Evolutionary conservation across 2,113 vertebrate genomes (phyloP).

Genomic region (Tylochromis polylepis): DNA sequence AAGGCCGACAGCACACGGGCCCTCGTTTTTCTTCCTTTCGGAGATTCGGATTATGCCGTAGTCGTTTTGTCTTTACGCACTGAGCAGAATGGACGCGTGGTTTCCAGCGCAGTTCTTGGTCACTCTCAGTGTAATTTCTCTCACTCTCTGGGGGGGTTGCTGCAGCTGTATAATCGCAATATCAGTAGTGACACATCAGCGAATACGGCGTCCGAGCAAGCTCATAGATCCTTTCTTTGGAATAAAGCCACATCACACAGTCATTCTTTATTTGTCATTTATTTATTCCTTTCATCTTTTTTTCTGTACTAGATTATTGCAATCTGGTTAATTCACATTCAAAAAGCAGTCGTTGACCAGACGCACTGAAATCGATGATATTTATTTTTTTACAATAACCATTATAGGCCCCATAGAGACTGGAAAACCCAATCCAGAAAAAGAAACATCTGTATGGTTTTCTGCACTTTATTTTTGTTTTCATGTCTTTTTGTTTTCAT

Average conservation of each 20-base stretch:
- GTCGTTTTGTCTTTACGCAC: background rate
- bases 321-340: constrained; percentile 99
- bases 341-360: constrained; percentile 97
- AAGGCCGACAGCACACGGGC: too few relatives aligned
- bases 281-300: constrained; percentile 75
- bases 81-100: background rate
- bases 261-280: constrained; percentile 85
- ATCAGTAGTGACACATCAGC: background rate
- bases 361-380: constrained; percentile 94
- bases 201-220: background rate
- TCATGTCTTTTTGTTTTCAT: constrained; percentile 72
- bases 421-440: constrained; percentile 89
- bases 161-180: background rate
- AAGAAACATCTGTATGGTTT: constrained; percentile 65
- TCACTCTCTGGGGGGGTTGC: background rate
- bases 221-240: background rate
- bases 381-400: constrained; percentile 97
- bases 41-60: background rate
- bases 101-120: background rate
- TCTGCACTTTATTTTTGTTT: constrained; percentile 72
- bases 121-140: background rate
- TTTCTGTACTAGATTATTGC: constrained; percentile 94
- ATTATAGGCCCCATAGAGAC: constrained; percentile 87
- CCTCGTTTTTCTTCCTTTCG: background rate
- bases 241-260: constrained; percentile 70